These are phyloP conservation scores for Lepilemur ruficaudatus DNA, from an alignment of 2,797 vertebrate species.

Conservation along the genomic window DNA sequence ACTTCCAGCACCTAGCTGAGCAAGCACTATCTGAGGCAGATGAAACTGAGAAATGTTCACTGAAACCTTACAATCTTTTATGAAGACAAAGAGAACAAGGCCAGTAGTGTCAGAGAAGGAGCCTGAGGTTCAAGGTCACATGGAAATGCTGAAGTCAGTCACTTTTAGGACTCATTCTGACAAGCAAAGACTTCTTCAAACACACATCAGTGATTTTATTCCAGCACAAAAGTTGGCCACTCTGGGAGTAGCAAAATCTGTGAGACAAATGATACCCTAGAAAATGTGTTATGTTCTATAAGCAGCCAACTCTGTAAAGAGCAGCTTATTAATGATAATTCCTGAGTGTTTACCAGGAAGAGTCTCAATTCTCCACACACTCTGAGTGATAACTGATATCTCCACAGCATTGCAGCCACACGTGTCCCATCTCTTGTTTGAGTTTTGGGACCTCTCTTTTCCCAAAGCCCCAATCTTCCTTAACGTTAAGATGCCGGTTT, in stretches of 20 bases:
- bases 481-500: neutral
- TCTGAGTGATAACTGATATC: neutral
- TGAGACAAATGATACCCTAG: neutral
- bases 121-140: slow-evolving; percentile 17
- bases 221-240: neutral
- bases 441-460: neutral
- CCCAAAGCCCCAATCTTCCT: neutral
- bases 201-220: neutral
- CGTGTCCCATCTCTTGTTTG: neutral
- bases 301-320: neutral
- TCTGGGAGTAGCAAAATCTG: neutral
- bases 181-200: slow-evolving; percentile 6
- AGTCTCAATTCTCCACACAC: neutral
- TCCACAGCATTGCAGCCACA: neutral
- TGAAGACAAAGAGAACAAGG: neutral
- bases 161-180: neutral
- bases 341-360: neutral
- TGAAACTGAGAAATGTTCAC: neutral
- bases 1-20: neutral
- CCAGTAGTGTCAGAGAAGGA: neutral
- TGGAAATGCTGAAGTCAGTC: neutral
- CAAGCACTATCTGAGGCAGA: neutral
- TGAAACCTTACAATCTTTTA: neutral
- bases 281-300: neutral
- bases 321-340: neutral